Base-by-base conservation (phyloP, 1,140 invertebrate genomes). In the Drosophila equinoxialis region DNA sequence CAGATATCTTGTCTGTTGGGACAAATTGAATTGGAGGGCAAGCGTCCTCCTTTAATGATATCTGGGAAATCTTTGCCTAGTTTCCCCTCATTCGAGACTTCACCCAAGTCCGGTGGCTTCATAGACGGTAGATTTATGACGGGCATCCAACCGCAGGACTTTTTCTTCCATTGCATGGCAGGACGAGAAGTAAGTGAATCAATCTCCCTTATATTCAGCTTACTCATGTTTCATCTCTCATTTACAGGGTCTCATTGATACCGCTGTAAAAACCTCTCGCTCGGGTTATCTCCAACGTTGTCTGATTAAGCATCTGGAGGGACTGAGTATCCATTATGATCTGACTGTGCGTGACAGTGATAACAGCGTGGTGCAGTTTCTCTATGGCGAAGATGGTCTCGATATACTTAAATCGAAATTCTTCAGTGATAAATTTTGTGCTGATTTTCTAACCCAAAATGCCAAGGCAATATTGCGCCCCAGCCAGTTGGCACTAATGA, bases 81-180 rank as follows among this genome's bases (percentile, higher is more conserved):
- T 82, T 99, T 99, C 92, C 93, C 94, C n/a, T 94, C 96, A 0
- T 99, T 98, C 86, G 98, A 99, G 86, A 94, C 96, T 13, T 95
- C 96, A 0, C 98, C 98, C 0, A 94, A 97, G 90, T 97, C 98
- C 30, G 98, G 99, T 45, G 99, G 99, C 13, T 99, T 99, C 91
- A 97, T 99, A 41, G 96, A 97, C 81, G 97, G 97, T 3, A 94
- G 99, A 33, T 99, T 99, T 87, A 96, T 99, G 94, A 99, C 98
- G 0, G 99, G 99, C 63, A 98, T 99, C 73, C 95, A 97, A 86
- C 98, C 98, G 0, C 98, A 99, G 93, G 98, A 99, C 91, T 99
- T 99, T 90, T 99, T 99, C 93, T 99, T 99, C 93, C 98, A 99
- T 94, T 99, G 98, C 91, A 99, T 99, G 98, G 99, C 99, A 61